These are phyloP conservation scores for Stichodactyla helianthus DNA, from an alignment of 64 coral and sea anemone species.

Conservation along the genomic window DNA sequence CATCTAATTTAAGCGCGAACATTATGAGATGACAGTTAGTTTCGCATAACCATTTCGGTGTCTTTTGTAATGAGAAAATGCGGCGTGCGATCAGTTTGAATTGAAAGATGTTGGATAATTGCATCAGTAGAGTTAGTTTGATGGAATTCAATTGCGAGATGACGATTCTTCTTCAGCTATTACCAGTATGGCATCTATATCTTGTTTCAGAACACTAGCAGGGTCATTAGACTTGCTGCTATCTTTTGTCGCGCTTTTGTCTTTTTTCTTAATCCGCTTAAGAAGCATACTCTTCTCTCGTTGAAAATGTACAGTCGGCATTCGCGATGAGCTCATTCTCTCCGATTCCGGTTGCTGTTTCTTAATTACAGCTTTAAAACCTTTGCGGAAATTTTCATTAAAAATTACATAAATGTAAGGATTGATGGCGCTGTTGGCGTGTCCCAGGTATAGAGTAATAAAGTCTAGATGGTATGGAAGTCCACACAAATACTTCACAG, in stretches of 20 bases:
- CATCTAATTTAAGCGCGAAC: not conserved
- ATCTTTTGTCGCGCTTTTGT: not conserved
- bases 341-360: not conserved
- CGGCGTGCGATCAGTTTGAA: not conserved
- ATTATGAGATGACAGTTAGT: not conserved
- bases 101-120: not conserved
- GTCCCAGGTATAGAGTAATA: constrained; percentile 40
- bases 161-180: not conserved
- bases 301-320: not conserved
- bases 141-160: not conserved
- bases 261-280: not conserved
- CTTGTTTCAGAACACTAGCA: not conserved
- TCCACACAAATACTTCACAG: constrained; percentile 29
- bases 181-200: not conserved
- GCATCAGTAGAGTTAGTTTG: not conserved
- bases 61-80: not conserved
- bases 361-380: constrained; percentile 32
- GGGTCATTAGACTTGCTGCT: not conserved
- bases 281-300: not conserved
- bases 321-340: not conserved
- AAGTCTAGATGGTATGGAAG: constrained; percentile 56
- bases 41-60: not conserved
- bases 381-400: constrained; percentile 65
- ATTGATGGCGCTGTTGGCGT: constrained; percentile 51
- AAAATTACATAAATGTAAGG: constrained; percentile 68